Percentiles rank a stretch among this genome's conserved stretches.
phyloP scores from a whole-genome alignment of 2,797 vertebrate species.

The Platalea minor region DNA sequence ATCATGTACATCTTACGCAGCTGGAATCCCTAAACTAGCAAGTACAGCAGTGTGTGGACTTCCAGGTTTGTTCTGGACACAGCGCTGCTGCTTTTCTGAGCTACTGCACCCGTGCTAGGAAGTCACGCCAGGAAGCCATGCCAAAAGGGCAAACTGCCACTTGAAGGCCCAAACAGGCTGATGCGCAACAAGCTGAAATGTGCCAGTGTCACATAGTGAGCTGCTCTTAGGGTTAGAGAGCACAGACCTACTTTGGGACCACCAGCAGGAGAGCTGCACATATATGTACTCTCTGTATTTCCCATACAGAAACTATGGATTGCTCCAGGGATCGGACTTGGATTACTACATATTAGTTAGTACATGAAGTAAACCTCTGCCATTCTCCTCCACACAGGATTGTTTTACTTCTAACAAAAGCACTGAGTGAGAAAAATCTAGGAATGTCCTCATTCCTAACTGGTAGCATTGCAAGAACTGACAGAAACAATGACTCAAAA shows the following conservation, averaged over 20 bases:
- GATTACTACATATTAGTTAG: neutral
- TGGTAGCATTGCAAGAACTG: neutral
- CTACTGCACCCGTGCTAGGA: neutral
- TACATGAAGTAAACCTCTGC: neutral
- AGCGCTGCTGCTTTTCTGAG: neutral
- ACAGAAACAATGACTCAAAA: neutral
- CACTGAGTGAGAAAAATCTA: neutral
- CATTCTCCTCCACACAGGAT: neutral
- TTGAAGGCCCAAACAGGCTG: neutral
- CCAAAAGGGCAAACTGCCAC: slow-evolving; percentile 37
- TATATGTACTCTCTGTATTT: rapidly evolving
- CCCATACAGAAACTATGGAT: neutral
- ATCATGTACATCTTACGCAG: neutral
- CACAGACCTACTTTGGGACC: neutral
- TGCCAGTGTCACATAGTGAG: neutral
- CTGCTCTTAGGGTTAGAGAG: neutral
- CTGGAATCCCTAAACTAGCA: neutral
- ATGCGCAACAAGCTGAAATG: neutral
- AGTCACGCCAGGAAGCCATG: neutral
- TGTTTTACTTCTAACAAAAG: neutral
- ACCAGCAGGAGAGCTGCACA: neutral
- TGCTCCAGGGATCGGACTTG: neutral
- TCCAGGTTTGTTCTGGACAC: slow-evolving; percentile 4
- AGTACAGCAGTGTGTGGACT: neutral
- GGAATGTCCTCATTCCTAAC: neutral